Percentiles rank a stretch among this genome's conserved stretches.
Conservation (phyloP, 2,797 vertebrate genomes). For the Arremon brunneinucha region DNA sequence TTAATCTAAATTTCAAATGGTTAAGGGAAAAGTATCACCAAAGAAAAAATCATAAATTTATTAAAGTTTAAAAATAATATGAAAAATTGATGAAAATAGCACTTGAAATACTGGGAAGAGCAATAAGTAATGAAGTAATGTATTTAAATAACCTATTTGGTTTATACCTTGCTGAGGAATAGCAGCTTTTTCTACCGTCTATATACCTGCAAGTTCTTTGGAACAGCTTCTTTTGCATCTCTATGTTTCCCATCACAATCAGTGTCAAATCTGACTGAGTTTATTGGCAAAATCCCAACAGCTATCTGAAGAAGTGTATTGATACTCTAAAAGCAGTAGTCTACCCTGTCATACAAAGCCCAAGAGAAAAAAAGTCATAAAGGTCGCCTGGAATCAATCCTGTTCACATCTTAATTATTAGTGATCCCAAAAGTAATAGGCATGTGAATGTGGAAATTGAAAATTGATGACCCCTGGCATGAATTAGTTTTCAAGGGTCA, state of each 20-base stretch:
- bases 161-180: not conserved
- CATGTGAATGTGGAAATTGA: not conserved
- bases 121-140: rapidly evolving
- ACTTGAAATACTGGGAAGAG: not conserved
- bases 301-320: not conserved
- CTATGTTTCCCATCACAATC: not conserved
- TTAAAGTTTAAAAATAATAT: not conserved
- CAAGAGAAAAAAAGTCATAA: not conserved
- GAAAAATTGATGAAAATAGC: not conserved
- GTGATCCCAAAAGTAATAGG: not conserved
- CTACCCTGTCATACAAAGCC: not conserved
- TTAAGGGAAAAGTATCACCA: rapidly evolving
- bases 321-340: not conserved
- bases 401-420: not conserved
- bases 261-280: not conserved
- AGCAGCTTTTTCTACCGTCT: not conserved
- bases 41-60: not conserved
- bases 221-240: not conserved
- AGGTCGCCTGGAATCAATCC: not conserved
- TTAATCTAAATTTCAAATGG: not conserved
- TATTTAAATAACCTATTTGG: not conserved
- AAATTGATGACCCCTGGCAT: not conserved
- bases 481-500: not conserved
- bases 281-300: not conserved
- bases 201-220: not conserved